Base-by-base conservation (phyloP, 2,888 invertebrate genomes). In the Gisinianus flammeolus region DNA sequence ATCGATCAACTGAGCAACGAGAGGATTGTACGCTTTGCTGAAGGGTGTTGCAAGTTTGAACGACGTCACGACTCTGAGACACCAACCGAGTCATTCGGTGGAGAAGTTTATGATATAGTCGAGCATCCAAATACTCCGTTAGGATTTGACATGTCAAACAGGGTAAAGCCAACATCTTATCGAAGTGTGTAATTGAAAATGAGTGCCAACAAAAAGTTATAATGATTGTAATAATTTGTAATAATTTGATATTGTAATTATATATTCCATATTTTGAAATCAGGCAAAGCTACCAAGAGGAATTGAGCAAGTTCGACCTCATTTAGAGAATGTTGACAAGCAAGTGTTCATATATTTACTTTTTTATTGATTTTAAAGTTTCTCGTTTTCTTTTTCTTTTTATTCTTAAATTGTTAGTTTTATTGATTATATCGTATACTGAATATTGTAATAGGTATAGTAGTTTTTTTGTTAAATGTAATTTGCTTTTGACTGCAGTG, bases 231-330 rank as follows among this genome's bases (percentile, higher is more conserved):
- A n/a, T n/a, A n/a, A n/a, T n/a, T n/a, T n/a, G n/a, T n/a, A n/a
- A n/a, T n/a, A n/a, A n/a, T n/a, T n/a, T n/a, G n/a, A n/a, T n/a
- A n/a, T n/a, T n/a, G n/a, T n/a, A n/a, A n/a, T n/a, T n/a, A n/a
- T n/a, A n/a, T n/a, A n/a, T n/a, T n/a, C n/a, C n/a, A n/a, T n/a
- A n/a, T 58, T 79, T 81, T 68, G 64, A 56, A 86, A 87, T 28
- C 86, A 94, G 93, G 96, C 98, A 0, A 97, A 97, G 87, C 89
- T 98, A 67, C 98, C 98, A 0, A 91, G 96, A 75, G 98, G 98
- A 70, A 97, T 98, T 84, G 95, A 97, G 86, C 96, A 97, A 79
- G 83, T 98, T 85, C 91, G 97, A 0, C 97, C 97, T 0, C 98
- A 98, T 87, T 91, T 98, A 83, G 94, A 96, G 86, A 91, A 93